Percentiles rank a stretch among this genome's conserved stretches.
Evolutionary conservation across 2,113 vertebrate species (phyloP).

Genomic region (Heptranchias perlo): DNA sequence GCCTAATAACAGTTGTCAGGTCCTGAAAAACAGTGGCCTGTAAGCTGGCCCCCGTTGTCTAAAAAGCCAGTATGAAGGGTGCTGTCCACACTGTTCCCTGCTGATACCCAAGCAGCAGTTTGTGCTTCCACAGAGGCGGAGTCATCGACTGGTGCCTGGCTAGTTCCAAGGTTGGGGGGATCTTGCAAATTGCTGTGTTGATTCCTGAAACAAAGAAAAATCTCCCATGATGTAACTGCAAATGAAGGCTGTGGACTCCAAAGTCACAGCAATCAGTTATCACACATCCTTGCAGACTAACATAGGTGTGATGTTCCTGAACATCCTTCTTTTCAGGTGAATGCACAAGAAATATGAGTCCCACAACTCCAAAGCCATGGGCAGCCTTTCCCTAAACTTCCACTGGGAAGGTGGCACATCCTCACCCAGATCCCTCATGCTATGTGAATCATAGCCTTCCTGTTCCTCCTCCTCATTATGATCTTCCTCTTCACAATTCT

Average conservation of each 20-base stretch:
- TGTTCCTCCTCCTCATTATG: neutral
- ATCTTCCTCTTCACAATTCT: neutral
- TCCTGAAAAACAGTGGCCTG: neutral
- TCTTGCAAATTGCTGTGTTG: neutral
- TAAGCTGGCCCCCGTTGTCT: neutral
- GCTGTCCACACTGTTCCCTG: neutral
- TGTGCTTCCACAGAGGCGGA: neutral
- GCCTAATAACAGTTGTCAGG: neutral
- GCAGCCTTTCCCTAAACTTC: neutral
- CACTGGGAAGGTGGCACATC: neutral
- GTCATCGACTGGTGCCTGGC: neutral
- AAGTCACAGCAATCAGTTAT: neutral
- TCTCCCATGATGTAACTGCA: neutral
- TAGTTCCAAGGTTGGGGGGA: neutral
- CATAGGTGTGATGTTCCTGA: neutral
- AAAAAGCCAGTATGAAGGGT: neutral
- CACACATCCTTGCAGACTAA: neutral
- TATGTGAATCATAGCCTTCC: too few species aligned
- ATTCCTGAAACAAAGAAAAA: neutral
- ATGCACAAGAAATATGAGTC: neutral
- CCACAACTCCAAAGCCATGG: neutral
- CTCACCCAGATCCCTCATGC: neutral
- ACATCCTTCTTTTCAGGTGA: neutral
- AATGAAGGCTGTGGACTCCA: neutral
- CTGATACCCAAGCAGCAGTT: too few species aligned